Base-by-base conservation (phyloP, 1,140 invertebrate species). In the Aricia agestis region DNA sequence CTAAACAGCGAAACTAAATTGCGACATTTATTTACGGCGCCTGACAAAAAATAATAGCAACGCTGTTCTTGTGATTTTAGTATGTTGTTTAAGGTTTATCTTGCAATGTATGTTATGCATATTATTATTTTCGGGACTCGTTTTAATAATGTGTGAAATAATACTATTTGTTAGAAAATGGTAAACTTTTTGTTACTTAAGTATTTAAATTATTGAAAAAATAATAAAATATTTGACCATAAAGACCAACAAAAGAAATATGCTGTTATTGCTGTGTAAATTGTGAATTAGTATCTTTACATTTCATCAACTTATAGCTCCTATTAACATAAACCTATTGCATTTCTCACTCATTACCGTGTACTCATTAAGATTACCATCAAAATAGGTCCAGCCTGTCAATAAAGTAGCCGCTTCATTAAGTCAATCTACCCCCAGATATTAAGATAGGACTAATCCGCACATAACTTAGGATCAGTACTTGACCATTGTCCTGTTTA, bases 401-500 rank as follows among this genome's bases (percentile, higher is more conserved):
- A 68, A 57, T 68, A 45, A 32, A 67, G 66, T 68, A 65, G 68
- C 58, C 71, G 67, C 78, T 79, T 78, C 76, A 82, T 80, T 82
- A 77, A 82, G 78, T 77, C 75, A 80, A 82, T 80, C 80, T 78
- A 74, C 72, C 78, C 74, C 78, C 74, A 79, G 82, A 87, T 87
- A 90, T 90, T 89, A 89, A 91, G 89, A 91, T 91, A 91, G 75
- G 80, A 86, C 84, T 91, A 91, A 91, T 91, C 89, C 84, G 78
- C 78, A 80, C 89, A 90, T 91, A 91, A 91, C 89, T 91, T 90
- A 91, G 89, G 87, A 85, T 89, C 78, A 83, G 81, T 76, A 78
- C 78, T 83, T 89, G 89, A 91, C 89, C 89, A 89, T 89, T 91
- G 89, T 91, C 89, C 89, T 81, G 82, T 89, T 89, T 89, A 91